Base-by-base conservation (phyloP, 2,797 vertebrate species). In the Anisognathus igniventris region DNA sequence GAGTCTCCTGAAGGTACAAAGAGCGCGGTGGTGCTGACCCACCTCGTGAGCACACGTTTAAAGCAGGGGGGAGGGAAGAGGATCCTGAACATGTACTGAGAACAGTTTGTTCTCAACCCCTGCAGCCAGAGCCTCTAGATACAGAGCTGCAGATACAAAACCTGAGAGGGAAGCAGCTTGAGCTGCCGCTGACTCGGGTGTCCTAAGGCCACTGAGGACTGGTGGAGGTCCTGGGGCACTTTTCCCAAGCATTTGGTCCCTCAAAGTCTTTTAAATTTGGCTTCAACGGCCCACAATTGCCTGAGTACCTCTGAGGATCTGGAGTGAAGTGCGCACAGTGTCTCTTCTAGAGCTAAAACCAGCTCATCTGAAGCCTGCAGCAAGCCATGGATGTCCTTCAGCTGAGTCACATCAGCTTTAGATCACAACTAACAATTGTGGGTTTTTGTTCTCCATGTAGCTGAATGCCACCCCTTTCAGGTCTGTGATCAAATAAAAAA, bases 151-250 rank as follows among this genome's bases (percentile, higher is more conserved):
- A 86, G 35, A 56, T 22, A 42, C 4, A 21, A 9, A 6, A 30
- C 3, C 45, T 58, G 53, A 58, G 33, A 82, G 48, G 7, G 22
- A 66, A 88, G 44, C 9, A 48, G 24, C 53, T 71, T 65, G 12
- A 83, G n/a, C 33, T 67, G 60, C 16, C 0, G 0, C 53, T 64
- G 76, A 9, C 16, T 48, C 0, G 0, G 18, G 19, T 64, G 31
- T 80, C 47, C 58, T 58, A 12, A 13, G 2, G 72, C 57, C 54
- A 33, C 39, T 0, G 1, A 68, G 39, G 31, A 37, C 19, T 58
- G 35, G 50, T 53, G 62, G 78, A 50, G 44, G 45, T 30, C 33
- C 30, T 7, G 5, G 12, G 40, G 19, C 16, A 21, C 19, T 81
- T 82, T 57, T 51, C 2, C 68, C 42, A 71, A 65, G 20, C 9